These are phyloP conservation scores for Eledona agricola DNA, from an alignment of 2,888 invertebrate species.

Conservation along the genomic window DNA sequence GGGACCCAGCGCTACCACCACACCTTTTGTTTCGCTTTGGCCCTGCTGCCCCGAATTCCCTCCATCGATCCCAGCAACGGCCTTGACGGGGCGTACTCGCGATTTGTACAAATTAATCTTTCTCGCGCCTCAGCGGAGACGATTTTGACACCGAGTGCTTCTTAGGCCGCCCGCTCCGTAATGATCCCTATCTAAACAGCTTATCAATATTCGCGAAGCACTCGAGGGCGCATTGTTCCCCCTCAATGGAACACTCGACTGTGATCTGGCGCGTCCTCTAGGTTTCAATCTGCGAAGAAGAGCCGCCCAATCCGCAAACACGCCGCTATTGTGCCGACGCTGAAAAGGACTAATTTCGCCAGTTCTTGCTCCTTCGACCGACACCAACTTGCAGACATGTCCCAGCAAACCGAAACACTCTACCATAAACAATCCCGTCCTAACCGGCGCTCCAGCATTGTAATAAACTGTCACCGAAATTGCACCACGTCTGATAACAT, in stretches of 20 bases:
- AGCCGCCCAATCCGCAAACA: slow-evolving; percentile 49
- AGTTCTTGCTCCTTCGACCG: slow-evolving; percentile 43
- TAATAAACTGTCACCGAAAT: no score
- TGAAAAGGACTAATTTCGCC: slow-evolving; percentile 54
- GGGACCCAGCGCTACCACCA: no score
- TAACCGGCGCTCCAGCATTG: no score
- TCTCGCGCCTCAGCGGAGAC: slow-evolving; percentile 10
- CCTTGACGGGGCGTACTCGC: slow-evolving; percentile 23
- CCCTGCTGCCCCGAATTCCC: slow-evolving; percentile 36
- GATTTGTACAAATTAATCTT: slow-evolving; percentile 27
- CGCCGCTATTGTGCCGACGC: slow-evolving; percentile 45
- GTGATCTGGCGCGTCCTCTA: slow-evolving; percentile 50
- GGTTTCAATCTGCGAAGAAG: slow-evolving; percentile 49
- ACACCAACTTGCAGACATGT: slow-evolving; percentile 41
- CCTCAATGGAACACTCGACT: slow-evolving; percentile 54
- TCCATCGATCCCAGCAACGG: slow-evolving; percentile 24
- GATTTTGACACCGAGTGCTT: slow-evolving; percentile 18
- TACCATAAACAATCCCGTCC: no score
- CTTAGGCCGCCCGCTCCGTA: slow-evolving; percentile 37
- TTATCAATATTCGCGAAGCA: slow-evolving; percentile 55
- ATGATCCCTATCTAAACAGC: slow-evolving; percentile 53
- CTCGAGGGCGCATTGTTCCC: slow-evolving; percentile 51
- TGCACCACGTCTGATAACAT: no score
- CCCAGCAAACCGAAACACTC: no score
- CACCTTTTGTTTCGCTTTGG: no score